A percentile compares a stretch with the other conserved stretches of the same genome.
Conservation (phyloP, 2,888 invertebrate species). For the Rutpela maculata region DNA sequence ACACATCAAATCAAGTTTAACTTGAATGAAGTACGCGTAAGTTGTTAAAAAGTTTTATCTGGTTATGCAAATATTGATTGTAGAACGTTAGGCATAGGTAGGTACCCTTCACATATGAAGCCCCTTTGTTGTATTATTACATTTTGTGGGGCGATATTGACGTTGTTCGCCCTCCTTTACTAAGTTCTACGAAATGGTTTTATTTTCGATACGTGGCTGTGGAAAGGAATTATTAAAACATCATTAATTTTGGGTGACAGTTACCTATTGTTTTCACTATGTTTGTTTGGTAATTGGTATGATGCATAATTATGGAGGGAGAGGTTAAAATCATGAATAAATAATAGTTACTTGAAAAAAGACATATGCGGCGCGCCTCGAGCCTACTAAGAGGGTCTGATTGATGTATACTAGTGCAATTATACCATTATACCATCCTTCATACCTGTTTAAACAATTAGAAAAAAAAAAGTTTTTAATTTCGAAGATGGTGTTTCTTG, state of each 20-base stretch:
- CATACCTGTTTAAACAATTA: too few species aligned
- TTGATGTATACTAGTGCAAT: too few species aligned
- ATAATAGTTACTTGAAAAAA: neutral
- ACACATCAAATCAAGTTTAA: conserved; percentile 5
- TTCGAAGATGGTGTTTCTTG: too few species aligned
- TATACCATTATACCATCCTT: too few species aligned
- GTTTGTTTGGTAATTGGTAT: conserved; percentile 31
- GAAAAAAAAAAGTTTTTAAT: too few species aligned
- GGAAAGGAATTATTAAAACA: conserved; percentile 24
- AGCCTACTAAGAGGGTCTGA: neutral
- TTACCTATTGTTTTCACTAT: conserved; percentile 35
- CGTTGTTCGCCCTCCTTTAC: conserved; percentile 15
- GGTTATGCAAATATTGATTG: conserved; percentile 31
- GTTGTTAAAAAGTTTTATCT: conserved; percentile 30
- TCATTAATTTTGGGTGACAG: conserved; percentile 30
- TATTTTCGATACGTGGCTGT: neutral
- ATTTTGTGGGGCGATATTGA: conserved; percentile 31
- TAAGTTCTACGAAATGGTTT: conserved; percentile 27
- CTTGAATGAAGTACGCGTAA: neutral
- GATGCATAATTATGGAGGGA: conserved; percentile 18
- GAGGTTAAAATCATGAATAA: neutral
- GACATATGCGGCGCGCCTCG: neutral
- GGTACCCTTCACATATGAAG: conserved; percentile 25
- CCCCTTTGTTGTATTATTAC: conserved; percentile 25
- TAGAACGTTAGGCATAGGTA: neutral